phyloP scores from a whole-genome alignment of 2,797 vertebrate species.

The Ctenochaetus hawaiiensis region DNA sequence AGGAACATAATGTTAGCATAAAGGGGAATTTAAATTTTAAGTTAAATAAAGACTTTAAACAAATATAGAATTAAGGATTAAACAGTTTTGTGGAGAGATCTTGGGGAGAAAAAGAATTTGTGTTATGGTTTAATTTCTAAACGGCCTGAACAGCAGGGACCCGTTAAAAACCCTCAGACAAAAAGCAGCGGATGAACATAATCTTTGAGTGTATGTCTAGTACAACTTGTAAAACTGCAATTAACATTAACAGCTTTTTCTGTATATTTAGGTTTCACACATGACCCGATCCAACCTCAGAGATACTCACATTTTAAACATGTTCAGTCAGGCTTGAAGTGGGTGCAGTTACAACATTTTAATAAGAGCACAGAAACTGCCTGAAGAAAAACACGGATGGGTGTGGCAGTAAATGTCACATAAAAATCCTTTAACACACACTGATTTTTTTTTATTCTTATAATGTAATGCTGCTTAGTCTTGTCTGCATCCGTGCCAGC shows the following conservation, averaged over 20 bases:
- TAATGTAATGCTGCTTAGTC: slow-evolving; percentile 24
- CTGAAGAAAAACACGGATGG: slow-evolving; percentile 60
- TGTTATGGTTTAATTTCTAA: neutral
- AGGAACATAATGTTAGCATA: too few relatives aligned
- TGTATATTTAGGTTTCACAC: neutral
- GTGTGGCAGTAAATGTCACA: slow-evolving; percentile 67
- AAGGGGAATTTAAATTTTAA: too few relatives aligned
- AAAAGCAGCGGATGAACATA: neutral
- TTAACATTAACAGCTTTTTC: too few relatives aligned
- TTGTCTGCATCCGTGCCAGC: slow-evolving; percentile 46
- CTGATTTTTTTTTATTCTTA: slow-evolving; percentile 3
- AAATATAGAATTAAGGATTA: too few relatives aligned
- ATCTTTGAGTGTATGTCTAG: neutral
- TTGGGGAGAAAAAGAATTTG: neutral
- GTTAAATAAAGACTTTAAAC: too few relatives aligned
- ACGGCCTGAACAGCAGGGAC: neutral
- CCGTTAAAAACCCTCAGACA: too few relatives aligned
- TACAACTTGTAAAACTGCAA: neutral
- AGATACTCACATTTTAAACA: slow-evolving; percentile 26
- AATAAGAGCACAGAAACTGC: slow-evolving; percentile 66
- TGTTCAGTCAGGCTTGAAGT: slow-evolving; percentile 62
- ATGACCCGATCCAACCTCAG: slow-evolving; percentile 28
- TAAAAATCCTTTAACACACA: slow-evolving; percentile 37
- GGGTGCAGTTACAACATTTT: slow-evolving; percentile 55
- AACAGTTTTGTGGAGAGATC: neutral